A percentile compares a stretch with the other conserved stretches of the same genome.
These are phyloP conservation scores for Andrena dorsata DNA, from an alignment of 2,888 invertebrate species.

Conservation along the genomic window DNA sequence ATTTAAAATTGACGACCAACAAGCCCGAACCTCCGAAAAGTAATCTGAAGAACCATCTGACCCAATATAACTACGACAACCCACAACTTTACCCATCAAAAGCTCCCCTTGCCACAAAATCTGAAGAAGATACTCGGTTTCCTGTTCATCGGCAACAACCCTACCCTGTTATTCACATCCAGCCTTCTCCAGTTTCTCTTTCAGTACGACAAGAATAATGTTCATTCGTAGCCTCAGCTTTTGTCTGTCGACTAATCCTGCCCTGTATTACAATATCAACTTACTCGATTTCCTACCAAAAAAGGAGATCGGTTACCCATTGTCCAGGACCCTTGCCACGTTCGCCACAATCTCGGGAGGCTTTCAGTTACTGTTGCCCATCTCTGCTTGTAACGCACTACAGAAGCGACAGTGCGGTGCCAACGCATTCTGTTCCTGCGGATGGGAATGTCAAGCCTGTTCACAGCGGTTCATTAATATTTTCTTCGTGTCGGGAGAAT, in stretches of 20 bases:
- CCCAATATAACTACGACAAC: neutral
- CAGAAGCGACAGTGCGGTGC: neutral
- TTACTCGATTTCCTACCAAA: conserved; percentile 36
- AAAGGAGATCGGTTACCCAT: conserved; percentile 32
- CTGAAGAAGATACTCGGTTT: neutral
- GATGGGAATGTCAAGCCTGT: neutral
- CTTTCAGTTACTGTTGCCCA: conserved; percentile 18
- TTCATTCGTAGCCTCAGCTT: conserved; percentile 7
- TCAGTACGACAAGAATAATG: neutral
- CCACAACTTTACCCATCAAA: too few species aligned
- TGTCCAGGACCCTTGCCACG: conserved; percentile 23
- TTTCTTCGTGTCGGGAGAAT: conserved; percentile 22
- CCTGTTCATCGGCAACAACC: neutral
- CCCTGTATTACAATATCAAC: conserved; percentile 28
- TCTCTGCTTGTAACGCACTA: conserved; percentile 21
- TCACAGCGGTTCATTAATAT: conserved; percentile 35
- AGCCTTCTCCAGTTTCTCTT: neutral
- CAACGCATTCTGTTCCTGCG: conserved; percentile 17
- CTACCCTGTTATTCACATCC: neutral
- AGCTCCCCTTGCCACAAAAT: too few species aligned
- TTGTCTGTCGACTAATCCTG: conserved; percentile 9
- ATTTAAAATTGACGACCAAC: too few species aligned
- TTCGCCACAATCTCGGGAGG: neutral
- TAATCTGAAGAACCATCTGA: neutral
- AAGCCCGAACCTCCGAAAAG: neutral